A percentile compares a stretch with the other conserved stretches of the same genome.
phyloP scores from a whole-genome alignment of 2,113 vertebrate species.

The Cichladusa arquata region DNA sequence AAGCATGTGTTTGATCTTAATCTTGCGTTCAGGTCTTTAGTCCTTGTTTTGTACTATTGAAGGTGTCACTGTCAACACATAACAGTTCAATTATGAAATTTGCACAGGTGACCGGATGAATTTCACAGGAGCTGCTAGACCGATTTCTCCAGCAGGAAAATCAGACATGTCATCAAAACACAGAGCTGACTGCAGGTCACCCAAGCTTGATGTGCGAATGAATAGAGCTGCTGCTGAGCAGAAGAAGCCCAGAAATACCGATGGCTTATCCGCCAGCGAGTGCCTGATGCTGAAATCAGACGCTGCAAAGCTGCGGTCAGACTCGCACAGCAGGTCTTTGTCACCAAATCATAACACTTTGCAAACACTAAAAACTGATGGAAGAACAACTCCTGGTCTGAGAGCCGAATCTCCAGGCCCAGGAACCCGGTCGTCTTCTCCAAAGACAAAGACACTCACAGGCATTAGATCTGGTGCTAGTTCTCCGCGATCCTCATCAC shows the following conservation, averaged over 20 bases:
- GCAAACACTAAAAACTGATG: slow-evolving; percentile 92
- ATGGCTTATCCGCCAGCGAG: slow-evolving; percentile 88
- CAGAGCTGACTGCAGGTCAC: slow-evolving; percentile 83
- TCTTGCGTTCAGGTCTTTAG: neutral
- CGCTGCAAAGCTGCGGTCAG: slow-evolving; percentile 90
- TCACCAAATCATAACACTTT: slow-evolving; percentile 98
- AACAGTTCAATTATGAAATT: slow-evolving; percentile 65
- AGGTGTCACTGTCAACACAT: neutral
- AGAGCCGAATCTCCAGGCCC: slow-evolving; percentile 92
- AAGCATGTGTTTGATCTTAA: neutral
- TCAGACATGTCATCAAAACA: slow-evolving; percentile 83
- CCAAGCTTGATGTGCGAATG: slow-evolving; percentile 85
- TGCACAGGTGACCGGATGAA: slow-evolving; percentile 88
- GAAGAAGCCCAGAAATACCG: slow-evolving; percentile 81
- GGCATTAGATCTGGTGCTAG: slow-evolving; percentile 81
- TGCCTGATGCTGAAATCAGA: slow-evolving; percentile 93
- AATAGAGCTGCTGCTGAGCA: slow-evolving; percentile 83
- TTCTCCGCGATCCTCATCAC: slow-evolving; percentile 85
- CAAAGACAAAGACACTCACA: slow-evolving; percentile 87
- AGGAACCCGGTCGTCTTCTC: slow-evolving; percentile 89
- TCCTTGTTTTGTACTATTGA: neutral
- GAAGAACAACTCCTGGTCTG: slow-evolving; percentile 79
- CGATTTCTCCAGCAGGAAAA: slow-evolving; percentile 81
- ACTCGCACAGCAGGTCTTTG: slow-evolving; percentile 94
- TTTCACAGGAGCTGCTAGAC: slow-evolving; percentile 78